A percentile compares a stretch with the other conserved stretches of the same genome.
Evolutionary conservation across 2,888 invertebrate genomes (phyloP).

Genomic region (Mesorhabditis belari): DNA sequence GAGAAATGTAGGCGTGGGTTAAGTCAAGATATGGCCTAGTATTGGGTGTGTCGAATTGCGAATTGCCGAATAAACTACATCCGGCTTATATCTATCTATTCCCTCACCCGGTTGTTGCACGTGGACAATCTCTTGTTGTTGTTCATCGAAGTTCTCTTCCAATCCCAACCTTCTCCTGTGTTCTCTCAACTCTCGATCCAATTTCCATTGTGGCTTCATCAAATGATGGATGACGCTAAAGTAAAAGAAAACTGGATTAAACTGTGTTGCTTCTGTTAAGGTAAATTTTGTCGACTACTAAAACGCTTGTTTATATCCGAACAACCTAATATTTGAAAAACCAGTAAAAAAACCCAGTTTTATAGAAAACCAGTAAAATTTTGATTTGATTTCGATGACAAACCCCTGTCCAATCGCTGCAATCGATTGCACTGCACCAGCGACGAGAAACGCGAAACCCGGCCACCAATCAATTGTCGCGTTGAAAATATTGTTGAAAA

Average conservation of each 20-base stretch:
- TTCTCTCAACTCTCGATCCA: conserved; percentile 14
- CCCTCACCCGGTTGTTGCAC: no score
- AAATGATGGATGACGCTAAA: conserved; percentile 29
- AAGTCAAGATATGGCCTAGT: no score
- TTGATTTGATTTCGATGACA: conserved; percentile 3
- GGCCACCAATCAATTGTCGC: conserved; percentile 40
- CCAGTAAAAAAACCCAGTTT: no score
- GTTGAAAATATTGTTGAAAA: conserved; percentile 44
- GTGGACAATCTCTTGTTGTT: no score
- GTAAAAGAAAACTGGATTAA: neutral
- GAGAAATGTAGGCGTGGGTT: no score
- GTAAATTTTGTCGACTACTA: no score
- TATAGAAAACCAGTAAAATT: neutral
- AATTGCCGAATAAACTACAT: no score
- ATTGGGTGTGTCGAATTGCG: no score
- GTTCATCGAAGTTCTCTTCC: no score
- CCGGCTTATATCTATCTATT: no score
- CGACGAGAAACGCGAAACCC: conserved; percentile 44
- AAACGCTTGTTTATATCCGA: no score
- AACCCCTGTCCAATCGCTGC: conserved; percentile 37
- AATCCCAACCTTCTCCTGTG: neutral
- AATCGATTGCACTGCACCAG: conserved; percentile 24
- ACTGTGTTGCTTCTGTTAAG: neutral
- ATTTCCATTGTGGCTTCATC: conserved; percentile 33
- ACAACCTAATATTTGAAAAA: no score